Percentiles rank a stretch among this genome's conserved stretches.
phyloP scores from a whole-genome alignment of 64 coral and sea anemone species.

The Orbicella faveolata region DNA sequence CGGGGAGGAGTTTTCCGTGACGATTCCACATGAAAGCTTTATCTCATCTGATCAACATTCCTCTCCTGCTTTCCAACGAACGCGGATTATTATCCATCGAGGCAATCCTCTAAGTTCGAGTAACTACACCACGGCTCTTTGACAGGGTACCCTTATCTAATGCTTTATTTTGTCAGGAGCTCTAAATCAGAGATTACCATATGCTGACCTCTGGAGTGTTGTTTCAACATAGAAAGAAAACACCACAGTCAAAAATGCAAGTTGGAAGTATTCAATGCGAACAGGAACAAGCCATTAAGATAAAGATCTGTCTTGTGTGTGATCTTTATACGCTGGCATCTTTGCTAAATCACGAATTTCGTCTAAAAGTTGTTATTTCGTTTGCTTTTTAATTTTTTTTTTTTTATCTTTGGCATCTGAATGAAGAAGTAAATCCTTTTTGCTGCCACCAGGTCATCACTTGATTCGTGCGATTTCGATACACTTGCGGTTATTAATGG shows the following conservation, averaged over 20 bases:
- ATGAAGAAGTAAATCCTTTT: no score
- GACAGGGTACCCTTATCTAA: neutral
- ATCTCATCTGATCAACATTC: no score
- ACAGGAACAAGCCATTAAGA: slow-evolving; percentile 25
- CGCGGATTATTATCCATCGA: neutral
- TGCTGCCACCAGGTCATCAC: neutral
- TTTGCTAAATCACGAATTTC: neutral
- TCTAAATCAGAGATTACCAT: slow-evolving; percentile 5
- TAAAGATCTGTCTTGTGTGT: neutral
- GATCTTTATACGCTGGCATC: neutral
- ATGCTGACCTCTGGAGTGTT: slow-evolving; percentile 17
- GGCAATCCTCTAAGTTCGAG: neutral
- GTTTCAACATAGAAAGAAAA: slow-evolving; percentile 4
- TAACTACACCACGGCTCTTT: no score
- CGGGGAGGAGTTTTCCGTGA: no score
- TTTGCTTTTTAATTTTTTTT: neutral
- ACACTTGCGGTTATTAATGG: neutral
- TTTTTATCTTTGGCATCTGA: neutral
- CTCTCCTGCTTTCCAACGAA: no score
- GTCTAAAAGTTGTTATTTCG: neutral
- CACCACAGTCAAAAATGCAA: neutral
- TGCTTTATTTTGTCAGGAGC: neutral
- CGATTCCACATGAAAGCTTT: no score
- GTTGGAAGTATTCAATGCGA: neutral
- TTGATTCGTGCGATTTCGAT: neutral